Evolutionary conservation across 2,113 vertebrate genomes (phyloP).

Genomic region (Odocoileus hemionus): DNA sequence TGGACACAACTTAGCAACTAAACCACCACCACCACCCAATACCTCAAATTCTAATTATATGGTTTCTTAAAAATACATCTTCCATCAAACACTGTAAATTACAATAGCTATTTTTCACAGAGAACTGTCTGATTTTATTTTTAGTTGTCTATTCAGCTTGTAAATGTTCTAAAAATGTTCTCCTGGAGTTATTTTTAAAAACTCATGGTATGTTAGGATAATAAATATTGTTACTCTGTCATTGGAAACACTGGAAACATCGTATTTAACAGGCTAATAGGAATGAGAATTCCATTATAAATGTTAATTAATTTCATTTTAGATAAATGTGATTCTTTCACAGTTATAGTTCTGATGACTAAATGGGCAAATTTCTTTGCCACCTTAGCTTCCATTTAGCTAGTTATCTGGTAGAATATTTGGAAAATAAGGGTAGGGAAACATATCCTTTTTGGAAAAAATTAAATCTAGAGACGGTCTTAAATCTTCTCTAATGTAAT

Average conservation of each 20-base stretch:
- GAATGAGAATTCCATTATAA: constrained; percentile 55
- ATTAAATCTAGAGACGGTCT: constrained; percentile 60
- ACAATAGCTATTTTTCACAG: constrained; percentile 51
- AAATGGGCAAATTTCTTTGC: not conserved
- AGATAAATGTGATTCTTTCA: constrained; percentile 44
- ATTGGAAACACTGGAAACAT: constrained; percentile 58
- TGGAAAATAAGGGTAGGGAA: constrained; percentile 14
- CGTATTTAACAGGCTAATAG: constrained; percentile 58
- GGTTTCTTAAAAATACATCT: constrained; percentile 61
- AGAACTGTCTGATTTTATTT: constrained; percentile 48
- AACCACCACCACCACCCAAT: not conserved
- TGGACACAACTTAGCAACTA: not conserved
- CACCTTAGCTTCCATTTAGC: not conserved
- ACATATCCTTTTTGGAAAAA: constrained; percentile 32
- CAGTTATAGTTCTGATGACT: constrained; percentile 40
- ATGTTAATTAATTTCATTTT: constrained; percentile 63
- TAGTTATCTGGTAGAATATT: constrained; percentile 30
- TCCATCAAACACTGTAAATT: constrained; percentile 51
- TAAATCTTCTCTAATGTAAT: constrained; percentile 66
- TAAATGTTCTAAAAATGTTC: constrained; percentile 63
- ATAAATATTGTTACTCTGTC: constrained; percentile 69
- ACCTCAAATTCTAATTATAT: constrained; percentile 53
- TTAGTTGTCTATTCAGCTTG: constrained; percentile 44
- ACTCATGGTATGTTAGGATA: constrained; percentile 45
- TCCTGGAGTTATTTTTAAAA: constrained; percentile 69